Evolutionary conservation across 2,113 vertebrate species (phyloP), one percentile per base, ranked within the genome.

Genomic region (Hipposideros armiger): DNA sequence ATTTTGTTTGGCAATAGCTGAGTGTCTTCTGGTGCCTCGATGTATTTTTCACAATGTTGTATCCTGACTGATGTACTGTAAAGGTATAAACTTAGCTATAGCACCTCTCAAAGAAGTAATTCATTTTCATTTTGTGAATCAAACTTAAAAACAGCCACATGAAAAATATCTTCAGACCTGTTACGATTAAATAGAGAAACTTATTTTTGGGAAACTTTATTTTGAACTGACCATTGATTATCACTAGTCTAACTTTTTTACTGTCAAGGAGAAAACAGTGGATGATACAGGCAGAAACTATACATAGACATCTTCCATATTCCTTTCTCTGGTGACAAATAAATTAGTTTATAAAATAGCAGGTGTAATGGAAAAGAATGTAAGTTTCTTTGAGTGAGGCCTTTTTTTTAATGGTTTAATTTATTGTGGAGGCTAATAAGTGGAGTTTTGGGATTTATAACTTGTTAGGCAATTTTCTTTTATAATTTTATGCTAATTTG

Each of bases 401-500:
- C 17, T 70, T 74, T 86, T 94, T 94, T 69, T 81, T 6, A 80
- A 7, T 95, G 6, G n/a, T 78, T 95, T 94, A 42, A 77, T 97
- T 95, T 92, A 72, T 54, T 76, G 30, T 78, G 30, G 76, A 93
- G 7, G 22, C 36, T 89, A 86, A 30, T 74, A 85, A 84, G 20
- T 85, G 10, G 30, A 72, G 13, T 88, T 95, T 82, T 64, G 54
- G 56, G 15, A 60, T 85, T 90, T 62, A 69, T 50, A 11, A 50
- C 54, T 92, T 54, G 4, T 92, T 88, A 54, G 0, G 7, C 30
- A 87, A 24, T 74, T 94, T 82, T 85, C 52, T 91, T 95, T 86
- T 82, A 47, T 91, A 94, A 78, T 16, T 81, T 74, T 76, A 42
- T 95, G 66, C 67, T 95, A 54, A 66, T 52, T 94, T 94, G 19